Percentiles rank a stretch among this genome's conserved stretches.
These are phyloP conservation scores for Rissa tridactyla DNA, from an alignment of 2,113 vertebrate genomes.

Conservation along the genomic window DNA sequence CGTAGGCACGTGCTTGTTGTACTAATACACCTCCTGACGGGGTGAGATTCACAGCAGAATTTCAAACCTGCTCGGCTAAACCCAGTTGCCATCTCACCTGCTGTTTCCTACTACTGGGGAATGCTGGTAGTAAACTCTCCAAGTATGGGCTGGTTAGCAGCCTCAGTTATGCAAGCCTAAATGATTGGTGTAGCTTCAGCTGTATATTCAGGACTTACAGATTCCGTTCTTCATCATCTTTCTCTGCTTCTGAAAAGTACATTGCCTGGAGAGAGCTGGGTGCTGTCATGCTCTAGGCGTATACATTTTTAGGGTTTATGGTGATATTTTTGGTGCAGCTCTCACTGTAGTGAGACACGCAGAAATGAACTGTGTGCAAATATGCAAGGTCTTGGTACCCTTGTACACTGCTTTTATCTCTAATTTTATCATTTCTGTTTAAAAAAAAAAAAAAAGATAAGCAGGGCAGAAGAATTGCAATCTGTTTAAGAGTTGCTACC, in stretches of 20 bases:
- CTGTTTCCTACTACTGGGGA: not conserved
- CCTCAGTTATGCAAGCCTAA: not conserved
- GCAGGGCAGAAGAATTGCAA: not conserved
- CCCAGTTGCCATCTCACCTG: not conserved
- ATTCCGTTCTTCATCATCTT: not conserved
- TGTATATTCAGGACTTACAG: not conserved
- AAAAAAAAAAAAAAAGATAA: not conserved
- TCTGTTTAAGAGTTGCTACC: not conserved
- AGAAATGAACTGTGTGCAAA: not conserved
- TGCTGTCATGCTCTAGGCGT: not conserved
- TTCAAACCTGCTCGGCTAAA: not conserved
- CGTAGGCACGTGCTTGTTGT: not conserved
- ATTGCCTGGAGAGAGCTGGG: not conserved
- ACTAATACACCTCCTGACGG: not conserved
- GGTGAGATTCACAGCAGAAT: not conserved
- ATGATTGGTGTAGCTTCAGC: not conserved
- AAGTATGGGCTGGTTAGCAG: not conserved
- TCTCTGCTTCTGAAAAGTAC: not conserved
- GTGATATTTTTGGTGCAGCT: not conserved
- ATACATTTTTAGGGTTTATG: not conserved
- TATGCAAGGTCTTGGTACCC: not conserved
- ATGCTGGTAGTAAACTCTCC: not conserved
- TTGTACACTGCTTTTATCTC: not conserved
- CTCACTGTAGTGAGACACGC: not conserved
- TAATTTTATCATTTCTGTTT: not conserved